Evolutionary conservation across 2,888 invertebrate genomes (phyloP).

Genomic region (Catocala sponsa): DNA sequence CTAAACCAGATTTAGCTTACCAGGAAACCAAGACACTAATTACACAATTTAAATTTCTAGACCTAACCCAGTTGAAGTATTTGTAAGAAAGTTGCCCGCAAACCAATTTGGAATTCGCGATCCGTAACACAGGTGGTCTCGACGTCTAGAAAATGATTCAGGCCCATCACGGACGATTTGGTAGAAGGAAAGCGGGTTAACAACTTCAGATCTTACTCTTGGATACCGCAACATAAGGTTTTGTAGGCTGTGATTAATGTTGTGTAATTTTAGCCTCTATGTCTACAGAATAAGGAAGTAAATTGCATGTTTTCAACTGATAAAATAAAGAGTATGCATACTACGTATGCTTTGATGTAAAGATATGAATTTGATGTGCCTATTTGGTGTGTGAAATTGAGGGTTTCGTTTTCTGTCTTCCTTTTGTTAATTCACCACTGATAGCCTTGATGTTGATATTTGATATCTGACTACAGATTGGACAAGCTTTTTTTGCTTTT

Average conservation of each 20-base stretch:
- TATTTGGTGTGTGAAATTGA: too few species aligned
- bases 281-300: neutral
- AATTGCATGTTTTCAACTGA: slow-evolving; percentile 2
- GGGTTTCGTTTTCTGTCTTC: too few species aligned
- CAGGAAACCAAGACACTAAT: neutral
- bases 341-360: too few species aligned
- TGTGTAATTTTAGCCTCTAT: neutral
- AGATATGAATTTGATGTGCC: too few species aligned
- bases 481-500: too few species aligned
- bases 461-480: too few species aligned
- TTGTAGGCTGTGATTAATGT: neutral
- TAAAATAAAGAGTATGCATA: neutral
- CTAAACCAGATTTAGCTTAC: too few species aligned
- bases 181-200: slow-evolving; percentile 65
- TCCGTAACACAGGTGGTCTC: slow-evolving; percentile 63
- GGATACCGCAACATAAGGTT: slow-evolving; percentile 17
- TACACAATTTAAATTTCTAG: slow-evolving; percentile 34
- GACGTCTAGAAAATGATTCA: slow-evolving; percentile 58
- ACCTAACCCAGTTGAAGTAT: slow-evolving; percentile 57
- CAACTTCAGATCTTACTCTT: slow-evolving; percentile 47
- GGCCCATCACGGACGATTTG: slow-evolving; percentile 62
- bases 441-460: too few species aligned
- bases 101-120: slow-evolving; percentile 65
- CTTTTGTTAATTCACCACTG: too few species aligned
- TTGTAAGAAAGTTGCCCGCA: slow-evolving; percentile 69